These are phyloP conservation scores for Triplophysa siluroides DNA, from an alignment of 2,113 vertebrate species.

Conservation along the genomic window DNA sequence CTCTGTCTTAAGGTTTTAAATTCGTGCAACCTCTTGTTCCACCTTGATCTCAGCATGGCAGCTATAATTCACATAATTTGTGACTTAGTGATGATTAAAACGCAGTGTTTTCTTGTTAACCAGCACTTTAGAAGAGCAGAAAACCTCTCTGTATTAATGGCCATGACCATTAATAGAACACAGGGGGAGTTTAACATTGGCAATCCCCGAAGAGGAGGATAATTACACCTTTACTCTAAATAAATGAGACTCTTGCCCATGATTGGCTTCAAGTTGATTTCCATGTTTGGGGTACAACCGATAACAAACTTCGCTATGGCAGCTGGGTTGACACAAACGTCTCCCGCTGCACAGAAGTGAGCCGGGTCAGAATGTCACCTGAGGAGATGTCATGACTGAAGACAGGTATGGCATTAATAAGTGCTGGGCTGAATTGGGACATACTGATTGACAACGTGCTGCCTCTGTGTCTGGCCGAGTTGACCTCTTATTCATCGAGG, in stretches of 20 bases:
- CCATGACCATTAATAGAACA: constrained; percentile 1
- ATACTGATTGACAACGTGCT: constrained; percentile 16
- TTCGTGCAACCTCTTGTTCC: background rate
- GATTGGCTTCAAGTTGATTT: background rate
- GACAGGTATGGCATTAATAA: constrained; percentile 34
- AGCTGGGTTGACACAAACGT: background rate
- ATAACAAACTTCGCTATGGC: background rate
- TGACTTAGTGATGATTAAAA: constrained; percentile 23
- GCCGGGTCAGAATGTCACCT: background rate
- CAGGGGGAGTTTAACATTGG: constrained; percentile 3
- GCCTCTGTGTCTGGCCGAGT: constrained; percentile 5
- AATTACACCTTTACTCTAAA: constrained; percentile 9
- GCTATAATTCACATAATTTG: background rate
- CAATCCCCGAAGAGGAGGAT: background rate
- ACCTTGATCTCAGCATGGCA: background rate
- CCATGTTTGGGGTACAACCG: background rate
- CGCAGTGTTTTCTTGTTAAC: constrained; percentile 11
- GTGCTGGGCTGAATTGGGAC: background rate
- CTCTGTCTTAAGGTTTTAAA: no score
- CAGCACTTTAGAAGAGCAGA: constrained; percentile 6
- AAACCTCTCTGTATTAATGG: background rate
- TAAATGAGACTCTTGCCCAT: background rate
- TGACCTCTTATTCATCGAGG: constrained; percentile 14
- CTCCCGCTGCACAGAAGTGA: background rate
- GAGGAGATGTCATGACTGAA: constrained; percentile 1